A percentile compares a stretch with the other conserved stretches of the same genome.
Evolutionary conservation across 2,888 invertebrate genomes (phyloP).

Genomic region (Aradus depressus): DNA sequence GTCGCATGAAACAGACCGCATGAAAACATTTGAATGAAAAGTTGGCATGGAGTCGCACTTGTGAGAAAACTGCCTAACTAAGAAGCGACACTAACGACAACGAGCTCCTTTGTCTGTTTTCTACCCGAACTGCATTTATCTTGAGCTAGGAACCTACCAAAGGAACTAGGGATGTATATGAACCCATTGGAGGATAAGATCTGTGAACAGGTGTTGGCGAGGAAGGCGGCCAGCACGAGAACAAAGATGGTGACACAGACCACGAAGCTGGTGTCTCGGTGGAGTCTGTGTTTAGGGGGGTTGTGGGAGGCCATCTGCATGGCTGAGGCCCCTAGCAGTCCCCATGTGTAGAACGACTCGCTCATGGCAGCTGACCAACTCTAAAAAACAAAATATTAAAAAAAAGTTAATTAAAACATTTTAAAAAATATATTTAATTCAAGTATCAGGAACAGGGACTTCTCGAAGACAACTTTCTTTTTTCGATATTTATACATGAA

Average conservation of each 20-base stretch:
- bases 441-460: no score
- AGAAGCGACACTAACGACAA: no score
- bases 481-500: no score
- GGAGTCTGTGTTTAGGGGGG: conserved; percentile 50
- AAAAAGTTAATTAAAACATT: no score
- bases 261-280: conserved; percentile 52
- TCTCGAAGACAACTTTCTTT: no score
- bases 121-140: no score
- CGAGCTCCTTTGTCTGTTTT: no score
- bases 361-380: conserved; percentile 83
- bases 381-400: conserved; percentile 40
- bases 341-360: conserved; percentile 83
- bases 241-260: conserved; percentile 62
- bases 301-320: conserved; percentile 72
- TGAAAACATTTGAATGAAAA: no score
- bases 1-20: no score
- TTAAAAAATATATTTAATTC: no score
- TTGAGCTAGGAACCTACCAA: conserved; percentile 70
- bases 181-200: conserved; percentile 60
- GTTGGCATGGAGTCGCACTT: no score
- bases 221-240: conserved; percentile 60
- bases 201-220: conserved; percentile 73
- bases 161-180: conserved; percentile 68
- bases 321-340: conserved; percentile 63
- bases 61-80: no score